Percentiles rank a stretch among this genome's conserved stretches.
These are phyloP conservation scores for Protodeltote pygarga DNA, from an alignment of 2,888 invertebrate species.

Conservation along the genomic window DNA sequence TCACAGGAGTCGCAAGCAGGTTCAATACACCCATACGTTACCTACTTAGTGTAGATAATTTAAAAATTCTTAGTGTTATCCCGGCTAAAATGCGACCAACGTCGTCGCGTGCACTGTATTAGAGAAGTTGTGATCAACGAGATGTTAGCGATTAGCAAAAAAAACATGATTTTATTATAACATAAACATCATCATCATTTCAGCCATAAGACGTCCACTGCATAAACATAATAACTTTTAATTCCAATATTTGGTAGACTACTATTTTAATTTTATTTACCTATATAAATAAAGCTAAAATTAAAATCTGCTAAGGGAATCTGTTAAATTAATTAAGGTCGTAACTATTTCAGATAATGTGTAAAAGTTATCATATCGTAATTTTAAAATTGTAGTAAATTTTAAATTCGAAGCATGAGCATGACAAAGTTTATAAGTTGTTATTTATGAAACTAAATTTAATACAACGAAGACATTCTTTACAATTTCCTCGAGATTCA, in stretches of 20 bases:
- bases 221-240: too few species aligned
- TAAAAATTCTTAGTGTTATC: constrained; percentile 57
- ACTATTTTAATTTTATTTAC: too few species aligned
- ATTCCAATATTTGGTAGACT: too few species aligned
- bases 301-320: too few species aligned
- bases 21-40: constrained; percentile 49
- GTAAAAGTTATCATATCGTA: too few species aligned
- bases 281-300: too few species aligned
- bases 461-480: constrained; percentile 18
- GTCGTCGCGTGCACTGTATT: constrained; percentile 24
- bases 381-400: not conserved
- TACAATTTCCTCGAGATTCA: constrained; percentile 24
- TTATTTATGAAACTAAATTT: not conserved
- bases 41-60: constrained; percentile 55
- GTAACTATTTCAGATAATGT: too few species aligned
- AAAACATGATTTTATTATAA: not conserved
- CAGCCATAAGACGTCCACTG: too few species aligned
- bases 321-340: too few species aligned
- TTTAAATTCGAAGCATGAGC: not conserved
- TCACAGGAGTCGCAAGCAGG: constrained; percentile 26
- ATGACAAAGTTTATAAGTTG: not conserved
- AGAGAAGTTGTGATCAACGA: constrained; percentile 3
- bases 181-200: too few species aligned
- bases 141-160: constrained; percentile 21
- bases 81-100: constrained; percentile 47